phyloP scores from a whole-genome alignment of 2,797 vertebrate species.

The Anguilla megastoma region DNA sequence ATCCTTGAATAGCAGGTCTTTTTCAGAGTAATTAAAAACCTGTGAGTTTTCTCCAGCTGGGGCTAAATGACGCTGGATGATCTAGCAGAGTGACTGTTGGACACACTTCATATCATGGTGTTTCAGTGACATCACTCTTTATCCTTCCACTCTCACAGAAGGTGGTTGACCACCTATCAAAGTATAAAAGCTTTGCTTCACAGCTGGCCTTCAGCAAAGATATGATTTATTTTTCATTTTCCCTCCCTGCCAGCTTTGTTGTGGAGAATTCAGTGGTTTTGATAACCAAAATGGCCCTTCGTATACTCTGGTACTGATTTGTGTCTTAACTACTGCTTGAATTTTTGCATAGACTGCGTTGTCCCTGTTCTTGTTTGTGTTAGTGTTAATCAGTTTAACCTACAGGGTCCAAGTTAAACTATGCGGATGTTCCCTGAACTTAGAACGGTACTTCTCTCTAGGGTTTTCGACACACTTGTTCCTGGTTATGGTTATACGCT shows the following conservation, averaged over 20 bases:
- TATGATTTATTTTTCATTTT: neutral
- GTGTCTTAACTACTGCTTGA: too few species aligned
- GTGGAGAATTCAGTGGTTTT: neutral
- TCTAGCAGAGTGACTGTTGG: neutral
- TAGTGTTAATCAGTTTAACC: too few species aligned
- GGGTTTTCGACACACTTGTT: too few species aligned
- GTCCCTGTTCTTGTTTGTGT: too few species aligned
- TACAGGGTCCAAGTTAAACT: too few species aligned
- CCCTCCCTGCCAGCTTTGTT: neutral
- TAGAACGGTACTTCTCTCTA: too few species aligned
- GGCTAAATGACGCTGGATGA: neutral
- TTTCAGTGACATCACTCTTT: neutral
- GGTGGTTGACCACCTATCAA: neutral
- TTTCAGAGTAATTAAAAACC: neutral
- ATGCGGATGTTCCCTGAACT: too few species aligned
- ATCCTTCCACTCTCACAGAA: neutral
- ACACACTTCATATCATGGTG: neutral
- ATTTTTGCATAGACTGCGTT: too few species aligned
- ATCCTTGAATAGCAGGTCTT: neutral
- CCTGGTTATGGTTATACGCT: too few species aligned
- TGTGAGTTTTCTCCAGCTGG: neutral
- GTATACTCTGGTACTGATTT: neutral
- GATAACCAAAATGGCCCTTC: neutral
- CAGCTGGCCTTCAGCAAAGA: neutral
- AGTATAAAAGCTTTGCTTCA: neutral